These are phyloP conservation scores for Diachrysia chrysitis DNA, from an alignment of 2,888 invertebrate genomes.

Conservation along the genomic window DNA sequence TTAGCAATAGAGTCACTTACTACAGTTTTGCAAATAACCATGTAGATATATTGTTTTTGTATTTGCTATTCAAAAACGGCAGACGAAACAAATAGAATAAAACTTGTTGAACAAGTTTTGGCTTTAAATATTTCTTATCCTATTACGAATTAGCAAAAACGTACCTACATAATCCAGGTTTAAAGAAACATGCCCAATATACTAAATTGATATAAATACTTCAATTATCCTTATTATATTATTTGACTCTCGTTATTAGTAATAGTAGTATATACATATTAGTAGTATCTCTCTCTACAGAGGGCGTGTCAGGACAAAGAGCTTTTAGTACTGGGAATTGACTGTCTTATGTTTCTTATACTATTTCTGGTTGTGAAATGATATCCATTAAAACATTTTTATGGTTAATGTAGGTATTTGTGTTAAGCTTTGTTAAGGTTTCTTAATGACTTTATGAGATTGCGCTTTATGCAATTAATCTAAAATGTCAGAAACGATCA, in stretches of 20 bases:
- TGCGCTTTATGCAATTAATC: no score
- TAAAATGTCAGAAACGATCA: no score
- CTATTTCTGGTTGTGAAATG: not conserved
- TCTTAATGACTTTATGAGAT: not conserved
- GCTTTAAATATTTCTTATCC: not conserved
- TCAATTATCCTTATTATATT: no score
- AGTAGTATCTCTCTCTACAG: no score
- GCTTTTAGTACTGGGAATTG: not conserved
- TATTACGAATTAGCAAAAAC: not conserved
- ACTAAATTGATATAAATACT: no score
- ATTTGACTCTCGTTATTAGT: no score
- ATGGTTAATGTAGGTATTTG: not conserved
- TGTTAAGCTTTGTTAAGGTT: not conserved
- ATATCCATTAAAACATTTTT: not conserved
- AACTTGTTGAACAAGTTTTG: constrained; percentile 1
- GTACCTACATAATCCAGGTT: no score
- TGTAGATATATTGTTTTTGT: not conserved
- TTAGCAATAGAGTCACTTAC: not conserved
- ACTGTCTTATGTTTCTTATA: not conserved
- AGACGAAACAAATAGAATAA: constrained; percentile 2
- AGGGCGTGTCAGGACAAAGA: not conserved
- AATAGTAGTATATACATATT: no score
- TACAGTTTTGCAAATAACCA: not conserved
- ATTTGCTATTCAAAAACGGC: constrained; percentile 18
- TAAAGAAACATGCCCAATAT: not conserved